Evolutionary conservation across 2,113 vertebrate species (phyloP).

Genomic region (Lutjanus erythropterus): DNA sequence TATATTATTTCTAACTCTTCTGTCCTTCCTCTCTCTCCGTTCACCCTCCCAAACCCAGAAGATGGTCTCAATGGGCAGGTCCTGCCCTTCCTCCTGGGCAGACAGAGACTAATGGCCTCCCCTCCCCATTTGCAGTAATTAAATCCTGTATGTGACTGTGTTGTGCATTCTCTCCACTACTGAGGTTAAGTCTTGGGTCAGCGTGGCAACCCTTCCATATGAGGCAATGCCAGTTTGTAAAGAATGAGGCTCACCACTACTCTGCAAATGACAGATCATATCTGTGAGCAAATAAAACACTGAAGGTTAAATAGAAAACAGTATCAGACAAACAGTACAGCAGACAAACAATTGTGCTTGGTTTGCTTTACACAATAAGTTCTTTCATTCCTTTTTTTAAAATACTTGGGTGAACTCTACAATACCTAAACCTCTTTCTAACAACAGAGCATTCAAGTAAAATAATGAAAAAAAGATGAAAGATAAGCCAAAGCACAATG

Average conservation of each 20-base stretch:
- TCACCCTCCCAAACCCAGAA: constrained; percentile 14
- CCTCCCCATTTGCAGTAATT: constrained; percentile 50
- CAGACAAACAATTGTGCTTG: background rate
- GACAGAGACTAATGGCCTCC: constrained; percentile 54
- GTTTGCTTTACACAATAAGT: background rate
- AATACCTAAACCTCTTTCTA: constrained; percentile 1
- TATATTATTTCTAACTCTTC: background rate
- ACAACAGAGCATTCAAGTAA: constrained; percentile 27
- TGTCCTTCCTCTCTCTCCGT: constrained; percentile 5
- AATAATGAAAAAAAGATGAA: constrained; percentile 18
- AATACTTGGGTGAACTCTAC: background rate
- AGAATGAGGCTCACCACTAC: constrained; percentile 8
- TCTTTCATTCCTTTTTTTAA: background rate
- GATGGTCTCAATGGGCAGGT: constrained; percentile 39
- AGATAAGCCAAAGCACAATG: constrained; percentile 25
- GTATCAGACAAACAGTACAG: background rate
- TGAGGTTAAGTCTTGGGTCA: constrained; percentile 36
- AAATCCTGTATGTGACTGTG: constrained; percentile 41
- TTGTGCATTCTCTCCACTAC: background rate
- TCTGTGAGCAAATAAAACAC: constrained; percentile 9
- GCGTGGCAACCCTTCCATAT: constrained; percentile 25
- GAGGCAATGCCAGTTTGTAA: constrained; percentile 21
- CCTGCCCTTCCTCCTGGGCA: constrained; percentile 37
- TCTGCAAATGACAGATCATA: constrained; percentile 12
- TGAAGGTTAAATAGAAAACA: constrained; percentile 3